A percentile compares a stretch with the other conserved stretches of the same genome.
Conservation (phyloP, 1,140 invertebrate species). For the Solen grandis region DNA sequence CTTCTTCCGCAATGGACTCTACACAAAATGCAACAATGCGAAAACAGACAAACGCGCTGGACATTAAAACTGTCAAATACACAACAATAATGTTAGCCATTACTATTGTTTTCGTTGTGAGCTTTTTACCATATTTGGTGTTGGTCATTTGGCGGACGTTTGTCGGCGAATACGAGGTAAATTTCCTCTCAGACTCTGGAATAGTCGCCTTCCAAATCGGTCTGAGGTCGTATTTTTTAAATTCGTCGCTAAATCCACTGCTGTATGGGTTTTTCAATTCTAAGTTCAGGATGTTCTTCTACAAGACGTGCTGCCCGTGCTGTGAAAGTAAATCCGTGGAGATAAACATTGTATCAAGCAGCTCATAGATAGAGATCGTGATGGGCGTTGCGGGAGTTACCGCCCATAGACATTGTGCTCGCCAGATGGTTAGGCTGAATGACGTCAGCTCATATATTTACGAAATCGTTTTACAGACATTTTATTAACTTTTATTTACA, state of each 20-base stretch:
- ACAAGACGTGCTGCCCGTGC: constrained; percentile 6
- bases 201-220: constrained; percentile 62
- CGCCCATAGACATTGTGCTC: no score
- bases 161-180: constrained; percentile 1
- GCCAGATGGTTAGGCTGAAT: no score
- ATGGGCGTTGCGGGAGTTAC: no score
- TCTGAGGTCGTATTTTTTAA: constrained; percentile 61
- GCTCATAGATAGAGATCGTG: constrained; percentile 2
- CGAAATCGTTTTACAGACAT: no score
- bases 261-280: constrained; percentile 67
- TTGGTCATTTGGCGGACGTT: constrained; percentile 19
- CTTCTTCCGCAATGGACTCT: not conserved
- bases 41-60: not conserved
- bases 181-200: constrained; percentile 24
- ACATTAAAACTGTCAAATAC: constrained; percentile 28
- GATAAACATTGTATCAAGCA: not conserved
- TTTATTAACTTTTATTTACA: no score
- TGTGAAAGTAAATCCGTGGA: not conserved
- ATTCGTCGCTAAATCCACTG: constrained; percentile 59
- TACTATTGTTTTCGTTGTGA: constrained; percentile 38
- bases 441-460: no score
- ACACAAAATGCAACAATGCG: no score
- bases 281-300: constrained; percentile 53
- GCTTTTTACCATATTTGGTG: constrained; percentile 38
- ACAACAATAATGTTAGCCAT: constrained; percentile 47